Evolutionary conservation across 2,888 invertebrate species (phyloP), one percentile per base, ranked within the genome.

Genomic region (Eilema depressum): DNA sequence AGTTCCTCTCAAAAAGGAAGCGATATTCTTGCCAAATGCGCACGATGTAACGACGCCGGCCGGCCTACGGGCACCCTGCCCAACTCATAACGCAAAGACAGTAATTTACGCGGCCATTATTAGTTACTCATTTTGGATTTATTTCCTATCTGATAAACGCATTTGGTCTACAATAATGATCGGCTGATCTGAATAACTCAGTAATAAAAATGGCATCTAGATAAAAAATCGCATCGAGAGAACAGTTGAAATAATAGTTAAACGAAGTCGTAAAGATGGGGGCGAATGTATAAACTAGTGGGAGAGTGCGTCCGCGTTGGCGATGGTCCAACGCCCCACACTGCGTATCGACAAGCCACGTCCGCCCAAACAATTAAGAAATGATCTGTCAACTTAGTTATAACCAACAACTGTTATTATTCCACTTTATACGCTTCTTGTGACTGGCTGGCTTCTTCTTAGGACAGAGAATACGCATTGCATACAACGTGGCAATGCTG

Each of bases 191-290:
- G 80, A 88, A 88, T 87, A 87, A 85, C 84, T 75, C 73, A 69
- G 81, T 81, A 81, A 88, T 89, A 90, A 90, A 90, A 89, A 83
- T 74, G 76, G 83, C 80, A 82, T 88, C 83, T 84, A 86, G 87
- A 83, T 88, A 83, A 88, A 87, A 88, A 90, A 89, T 89, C 85
- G 84, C 85, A 88, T 86, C 84, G 75, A 79, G 84, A 85, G 82
- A 89, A 85, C 85, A 86, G 87, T 90, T 88, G 85, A 83, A 88
- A 86, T 88, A 89, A 92, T 79, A 82, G 88, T 91, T 92, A 88
- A 88, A 90, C 82, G 80, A 84, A 89, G 86, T 92, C 90, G 86
- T 93, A 93, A 93, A 93, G 84, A 88, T 86, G 85, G 83, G 84
- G 86, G 82, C 82, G 85, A 87, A 89, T 88, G 80, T 88, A 89